Evolutionary conservation across 2,888 invertebrate genomes (phyloP).

Genomic region (Fragum fragum): DNA sequence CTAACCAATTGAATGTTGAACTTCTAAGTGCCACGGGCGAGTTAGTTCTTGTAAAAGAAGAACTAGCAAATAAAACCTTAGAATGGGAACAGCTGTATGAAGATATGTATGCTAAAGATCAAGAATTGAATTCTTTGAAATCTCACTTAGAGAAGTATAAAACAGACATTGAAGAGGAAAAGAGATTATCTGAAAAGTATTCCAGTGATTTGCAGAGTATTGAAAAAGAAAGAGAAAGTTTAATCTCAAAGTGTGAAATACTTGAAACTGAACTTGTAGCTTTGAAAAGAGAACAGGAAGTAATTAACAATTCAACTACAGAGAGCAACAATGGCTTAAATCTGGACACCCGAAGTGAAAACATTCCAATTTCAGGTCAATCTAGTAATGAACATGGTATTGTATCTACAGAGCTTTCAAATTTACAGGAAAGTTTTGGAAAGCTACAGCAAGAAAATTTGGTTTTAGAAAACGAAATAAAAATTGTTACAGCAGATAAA

Average conservation of each 20-base stretch:
- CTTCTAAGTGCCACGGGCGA: slow-evolving; percentile 58
- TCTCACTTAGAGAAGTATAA: background rate
- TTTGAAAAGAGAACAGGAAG: background rate
- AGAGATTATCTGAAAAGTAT: slow-evolving; percentile 32
- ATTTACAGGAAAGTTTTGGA: slow-evolving; percentile 27
- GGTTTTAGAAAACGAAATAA: slow-evolving; percentile 39
- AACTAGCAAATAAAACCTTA: slow-evolving; percentile 55
- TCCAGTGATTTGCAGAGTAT: background rate
- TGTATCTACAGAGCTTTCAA: background rate
- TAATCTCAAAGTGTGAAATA: background rate
- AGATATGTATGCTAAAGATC: slow-evolving; percentile 54
- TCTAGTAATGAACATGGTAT: background rate
- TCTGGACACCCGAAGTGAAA: slow-evolving; percentile 1
- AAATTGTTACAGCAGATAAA: slow-evolving; percentile 29
- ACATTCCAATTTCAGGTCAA: background rate
- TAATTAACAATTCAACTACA: background rate
- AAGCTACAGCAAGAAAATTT: slow-evolving; percentile 42
- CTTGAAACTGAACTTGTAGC: background rate
- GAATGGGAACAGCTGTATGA: slow-evolving; percentile 55
- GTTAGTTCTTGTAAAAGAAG: slow-evolving; percentile 55
- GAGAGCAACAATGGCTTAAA: background rate
- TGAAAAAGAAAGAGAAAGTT: background rate
- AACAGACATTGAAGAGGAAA: slow-evolving; percentile 10
- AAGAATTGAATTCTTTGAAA: slow-evolving; percentile 34
- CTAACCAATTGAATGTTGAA: slow-evolving; percentile 51